Conservation (phyloP, 1,140 invertebrate genomes). For the Euwallacea fornicatus region DNA sequence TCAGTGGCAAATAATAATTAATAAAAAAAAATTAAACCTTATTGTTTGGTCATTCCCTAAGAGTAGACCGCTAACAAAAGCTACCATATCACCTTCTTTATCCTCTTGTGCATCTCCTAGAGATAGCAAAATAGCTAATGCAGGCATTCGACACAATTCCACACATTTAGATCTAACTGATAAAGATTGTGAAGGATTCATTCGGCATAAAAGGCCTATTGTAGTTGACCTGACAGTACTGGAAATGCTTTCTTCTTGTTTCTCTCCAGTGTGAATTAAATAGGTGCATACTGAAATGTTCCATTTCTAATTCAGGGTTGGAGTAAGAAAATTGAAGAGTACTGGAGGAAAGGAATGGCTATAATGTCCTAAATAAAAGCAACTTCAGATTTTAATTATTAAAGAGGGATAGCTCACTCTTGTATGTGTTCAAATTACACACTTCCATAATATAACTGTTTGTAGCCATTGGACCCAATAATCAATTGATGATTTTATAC, state of each 20-base stretch:
- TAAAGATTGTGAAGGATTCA: slow-evolving; percentile 86
- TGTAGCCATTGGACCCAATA: no score
- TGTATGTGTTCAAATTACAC: no score
- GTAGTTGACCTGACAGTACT: slow-evolving; percentile 73
- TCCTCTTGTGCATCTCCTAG: slow-evolving; percentile 49
- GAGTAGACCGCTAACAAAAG: slow-evolving; percentile 88
- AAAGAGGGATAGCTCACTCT: no score
- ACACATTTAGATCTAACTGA: slow-evolving; percentile 82
- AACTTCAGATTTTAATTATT: no score
- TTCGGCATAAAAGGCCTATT: slow-evolving; percentile 79
- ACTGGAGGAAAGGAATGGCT: no score
- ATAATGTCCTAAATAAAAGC: no score
- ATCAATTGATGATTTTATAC: no score
- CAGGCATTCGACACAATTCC: slow-evolving; percentile 87
- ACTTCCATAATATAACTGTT: no score
- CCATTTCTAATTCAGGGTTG: no score
- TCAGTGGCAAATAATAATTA: background rate
- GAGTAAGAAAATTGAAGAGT: no score
- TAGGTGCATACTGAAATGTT: slow-evolving; percentile 70
- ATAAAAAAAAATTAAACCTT: slow-evolving; percentile 52
- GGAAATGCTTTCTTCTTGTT: slow-evolving; percentile 77
- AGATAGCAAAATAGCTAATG: slow-evolving; percentile 78
- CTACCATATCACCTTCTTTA: slow-evolving; percentile 62
- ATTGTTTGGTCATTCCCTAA: slow-evolving; percentile 88
- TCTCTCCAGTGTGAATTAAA: slow-evolving; percentile 85